A percentile compares a stretch with the other conserved stretches of the same genome.
These are phyloP conservation scores for Actinopyga echinites DNA, from an alignment of 53 echinoderm and acorn worm species.

Conservation along the genomic window DNA sequence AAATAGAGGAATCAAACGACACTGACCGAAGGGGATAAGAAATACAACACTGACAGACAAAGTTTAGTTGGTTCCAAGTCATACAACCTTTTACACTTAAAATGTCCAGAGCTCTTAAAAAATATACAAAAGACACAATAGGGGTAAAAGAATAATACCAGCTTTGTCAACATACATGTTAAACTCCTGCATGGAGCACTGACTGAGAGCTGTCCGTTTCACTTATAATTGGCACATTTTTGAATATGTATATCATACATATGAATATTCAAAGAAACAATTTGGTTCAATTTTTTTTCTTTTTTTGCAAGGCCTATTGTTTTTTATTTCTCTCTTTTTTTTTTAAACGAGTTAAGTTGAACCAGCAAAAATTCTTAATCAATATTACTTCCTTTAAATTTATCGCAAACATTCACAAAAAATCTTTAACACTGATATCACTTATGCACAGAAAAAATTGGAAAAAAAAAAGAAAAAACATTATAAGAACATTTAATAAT, in stretches of 20 bases:
- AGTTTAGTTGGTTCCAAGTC: background rate
- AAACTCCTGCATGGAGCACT: background rate
- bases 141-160: background rate
- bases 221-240: constrained; percentile 25
- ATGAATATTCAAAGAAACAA: constrained; percentile 24
- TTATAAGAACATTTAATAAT: constrained; percentile 8
- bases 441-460: constrained; percentile 23
- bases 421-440: constrained; percentile 7
- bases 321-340: constrained; percentile 28
- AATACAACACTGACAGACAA: constrained; percentile 11
- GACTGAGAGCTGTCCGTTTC: constrained; percentile 27
- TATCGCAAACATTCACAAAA: constrained; percentile 17
- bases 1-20: background rate
- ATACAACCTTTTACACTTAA: constrained; percentile 6
- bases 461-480: constrained; percentile 2
- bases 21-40: background rate
- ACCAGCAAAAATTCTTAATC: constrained; percentile 3
- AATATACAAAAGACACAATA: constrained; percentile 31
- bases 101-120: constrained; percentile 29
- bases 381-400: constrained; percentile 14
- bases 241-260: constrained; percentile 30
- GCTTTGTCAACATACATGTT: background rate
- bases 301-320: constrained; percentile 26
- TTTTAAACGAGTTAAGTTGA: constrained; percentile 1
- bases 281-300: constrained; percentile 13